phyloP scores from a whole-genome alignment of 2,797 vertebrate species.

The Onychomys leucogaster region DNA sequence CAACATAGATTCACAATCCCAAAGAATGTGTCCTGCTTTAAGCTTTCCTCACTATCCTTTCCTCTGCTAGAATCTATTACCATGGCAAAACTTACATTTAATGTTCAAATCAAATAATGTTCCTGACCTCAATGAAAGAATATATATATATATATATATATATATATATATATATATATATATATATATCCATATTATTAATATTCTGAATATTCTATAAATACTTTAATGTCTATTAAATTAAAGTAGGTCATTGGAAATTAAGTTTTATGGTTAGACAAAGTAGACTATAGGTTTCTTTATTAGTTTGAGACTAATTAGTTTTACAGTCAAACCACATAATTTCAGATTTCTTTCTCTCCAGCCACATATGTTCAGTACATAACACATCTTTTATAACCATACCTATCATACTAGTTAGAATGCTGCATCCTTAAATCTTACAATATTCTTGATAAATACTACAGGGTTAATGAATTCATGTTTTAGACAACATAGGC shows the following conservation, averaged over 20 bases:
- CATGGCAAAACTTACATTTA: background rate
- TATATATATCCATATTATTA: background rate
- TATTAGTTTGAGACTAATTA: background rate
- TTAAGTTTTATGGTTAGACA: background rate
- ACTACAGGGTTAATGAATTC: background rate
- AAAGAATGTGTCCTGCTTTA: background rate
- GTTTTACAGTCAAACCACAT: background rate
- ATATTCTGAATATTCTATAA: background rate
- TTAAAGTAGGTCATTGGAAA: background rate
- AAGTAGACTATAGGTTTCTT: background rate
- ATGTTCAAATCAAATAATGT: background rate
- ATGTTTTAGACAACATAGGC: background rate
- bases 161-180: background rate
- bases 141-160: background rate
- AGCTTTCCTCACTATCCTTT: background rate
- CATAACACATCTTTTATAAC: background rate
- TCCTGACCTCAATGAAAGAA: background rate
- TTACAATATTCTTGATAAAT: background rate
- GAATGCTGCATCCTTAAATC: background rate
- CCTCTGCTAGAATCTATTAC: background rate
- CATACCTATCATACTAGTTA: background rate
- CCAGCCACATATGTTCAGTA: background rate
- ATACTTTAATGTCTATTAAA: background rate
- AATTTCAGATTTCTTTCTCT: background rate
- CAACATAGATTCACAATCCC: background rate